Conservation (phyloP, 2,113 vertebrate species). For the Thamnophis sirtalis region DNA sequence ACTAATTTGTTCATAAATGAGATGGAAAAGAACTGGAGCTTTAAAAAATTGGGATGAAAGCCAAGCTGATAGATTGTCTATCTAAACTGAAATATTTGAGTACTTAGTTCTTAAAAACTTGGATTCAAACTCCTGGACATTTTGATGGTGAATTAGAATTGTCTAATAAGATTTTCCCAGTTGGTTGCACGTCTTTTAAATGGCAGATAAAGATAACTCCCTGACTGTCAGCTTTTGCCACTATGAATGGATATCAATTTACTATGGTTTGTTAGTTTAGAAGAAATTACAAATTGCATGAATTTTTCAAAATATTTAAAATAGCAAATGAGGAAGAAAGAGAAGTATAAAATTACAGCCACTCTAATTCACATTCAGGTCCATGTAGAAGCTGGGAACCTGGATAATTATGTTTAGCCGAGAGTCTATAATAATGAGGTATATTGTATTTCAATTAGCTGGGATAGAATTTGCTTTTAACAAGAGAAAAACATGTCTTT, state of each 20-base stretch:
- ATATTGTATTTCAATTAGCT: not conserved
- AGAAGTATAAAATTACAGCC: not conserved
- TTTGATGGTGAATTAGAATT: not conserved
- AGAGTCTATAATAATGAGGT: not conserved
- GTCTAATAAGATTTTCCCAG: not conserved
- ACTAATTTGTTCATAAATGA: not conserved
- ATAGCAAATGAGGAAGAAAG: not conserved
- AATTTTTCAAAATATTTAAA: not conserved
- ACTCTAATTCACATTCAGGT: not conserved
- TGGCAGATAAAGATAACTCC: not conserved
- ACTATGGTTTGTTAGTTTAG: not conserved
- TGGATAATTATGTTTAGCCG: not conserved
- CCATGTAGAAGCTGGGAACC: not conserved
- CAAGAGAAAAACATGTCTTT: constrained; percentile 4
- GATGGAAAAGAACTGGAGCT: not conserved
- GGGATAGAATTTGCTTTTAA: not conserved
- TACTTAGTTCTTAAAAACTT: not conserved
- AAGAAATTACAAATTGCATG: not conserved
- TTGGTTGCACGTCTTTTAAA: not conserved
- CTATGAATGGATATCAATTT: not conserved
- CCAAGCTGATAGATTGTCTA: not conserved
- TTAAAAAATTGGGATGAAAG: not conserved
- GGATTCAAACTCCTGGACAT: not conserved
- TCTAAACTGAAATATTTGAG: not conserved
- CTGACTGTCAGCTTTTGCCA: not conserved